Evolutionary conservation across 2,888 invertebrate genomes (phyloP), one percentile per base, ranked within the genome.

Genomic region (Diaperis boleti): DNA sequence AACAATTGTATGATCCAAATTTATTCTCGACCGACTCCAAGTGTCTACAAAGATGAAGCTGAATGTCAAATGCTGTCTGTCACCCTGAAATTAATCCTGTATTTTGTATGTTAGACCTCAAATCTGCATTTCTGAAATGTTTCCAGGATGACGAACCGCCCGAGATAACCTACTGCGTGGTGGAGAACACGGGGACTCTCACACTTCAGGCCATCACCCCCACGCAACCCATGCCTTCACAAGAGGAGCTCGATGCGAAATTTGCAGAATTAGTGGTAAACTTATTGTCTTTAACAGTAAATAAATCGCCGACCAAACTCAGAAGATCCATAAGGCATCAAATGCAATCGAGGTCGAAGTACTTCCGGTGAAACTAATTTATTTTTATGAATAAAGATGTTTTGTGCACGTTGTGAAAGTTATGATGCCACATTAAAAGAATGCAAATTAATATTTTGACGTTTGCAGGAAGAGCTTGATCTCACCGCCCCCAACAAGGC

Each of bases 111-210:
- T n/a, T n/a, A n/a, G n/a, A n/a, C n/a, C n/a, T n/a, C n/a, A n/a
- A n/a, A n/a, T n/a, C n/a, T n/a, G n/a, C n/a, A n/a, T n/a, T 26
- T 26, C 6, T 17, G 15, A 17, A 42, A n/a, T 18, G 8, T 49
- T 85, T 85, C 0, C 84, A 94, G 93, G 92, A 94, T 87, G 94
- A 95, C 80, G 95, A 96, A 82, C 96, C 96, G 10, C 96, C 96
- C 65, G 96, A 96, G 86, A 96, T 96, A 81, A 94, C 93, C 45
- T 94, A 94, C 83, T 95, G 95, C 81, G 94, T 95, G 81, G 94
- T 95, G 78, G 95, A 95, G 76, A 94, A 93, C 72, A 92, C 92
- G 65, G 92, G 92, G 7, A 91, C 90, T 3, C 86, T 94, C 77
- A 92, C 92, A 67, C 84, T 95, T 73, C 94, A 95, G 83, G 92